Conservation (phyloP, 53 echinoderm and acorn worm species). For the Apostichopus leukothele region DNA sequence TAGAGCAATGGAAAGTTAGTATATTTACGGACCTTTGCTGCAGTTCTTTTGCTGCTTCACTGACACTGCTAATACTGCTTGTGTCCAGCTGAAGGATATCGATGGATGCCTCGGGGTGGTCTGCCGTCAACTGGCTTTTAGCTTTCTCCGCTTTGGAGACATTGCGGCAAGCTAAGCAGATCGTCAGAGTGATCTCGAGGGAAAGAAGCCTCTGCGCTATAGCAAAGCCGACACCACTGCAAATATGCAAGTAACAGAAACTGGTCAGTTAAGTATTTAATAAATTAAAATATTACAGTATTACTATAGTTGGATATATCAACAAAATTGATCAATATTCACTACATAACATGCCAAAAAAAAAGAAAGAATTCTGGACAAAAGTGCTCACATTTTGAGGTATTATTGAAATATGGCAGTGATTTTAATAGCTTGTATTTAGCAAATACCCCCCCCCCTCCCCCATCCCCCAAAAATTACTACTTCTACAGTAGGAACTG, state of each 20-base stretch:
- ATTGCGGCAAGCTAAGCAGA: conserved; percentile 87
- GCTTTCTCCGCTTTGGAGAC: conserved; percentile 70
- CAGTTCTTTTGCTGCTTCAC: conserved; percentile 61
- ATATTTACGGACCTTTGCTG: conserved; percentile 42
- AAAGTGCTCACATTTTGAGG: too few relatives aligned
- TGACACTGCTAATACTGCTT: conserved; percentile 67
- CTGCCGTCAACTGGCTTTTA: conserved; percentile 49
- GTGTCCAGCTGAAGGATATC: conserved; percentile 86
- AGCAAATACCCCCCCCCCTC: too few relatives aligned
- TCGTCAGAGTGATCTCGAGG: conserved; percentile 60
- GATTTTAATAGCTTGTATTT: too few relatives aligned
- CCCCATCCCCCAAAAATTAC: too few relatives aligned
- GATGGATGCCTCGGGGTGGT: conserved; percentile 59
- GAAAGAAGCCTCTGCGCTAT: conserved; percentile 73
- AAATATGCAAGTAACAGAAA: not conserved
- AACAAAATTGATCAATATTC: too few relatives aligned
- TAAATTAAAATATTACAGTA: too few relatives aligned
- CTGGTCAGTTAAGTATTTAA: too few relatives aligned
- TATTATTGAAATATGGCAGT: too few relatives aligned
- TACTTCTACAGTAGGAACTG: too few relatives aligned
- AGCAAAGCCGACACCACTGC: conserved; percentile 72
- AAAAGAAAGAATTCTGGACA: too few relatives aligned
- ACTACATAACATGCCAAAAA: not conserved
- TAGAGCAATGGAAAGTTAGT: too few relatives aligned
- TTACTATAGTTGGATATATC: too few relatives aligned